Evolutionary conservation across 2,113 vertebrate genomes (phyloP).

Genomic region (Channa maculata): DNA sequence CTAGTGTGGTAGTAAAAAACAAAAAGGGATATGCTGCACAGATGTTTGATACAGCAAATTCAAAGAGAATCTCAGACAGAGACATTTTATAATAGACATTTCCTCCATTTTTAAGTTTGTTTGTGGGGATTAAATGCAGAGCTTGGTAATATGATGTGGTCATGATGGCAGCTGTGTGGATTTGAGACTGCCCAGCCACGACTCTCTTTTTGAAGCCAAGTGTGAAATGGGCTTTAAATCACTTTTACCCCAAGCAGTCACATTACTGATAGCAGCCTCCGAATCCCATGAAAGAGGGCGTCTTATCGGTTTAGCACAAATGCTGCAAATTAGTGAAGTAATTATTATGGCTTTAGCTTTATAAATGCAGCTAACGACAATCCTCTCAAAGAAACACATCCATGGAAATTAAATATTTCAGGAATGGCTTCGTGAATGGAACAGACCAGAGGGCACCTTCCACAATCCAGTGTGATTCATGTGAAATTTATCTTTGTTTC

Average conservation of each 20-base stretch:
- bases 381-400: constrained; percentile 60
- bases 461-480: constrained; percentile 35
- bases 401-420: constrained; percentile 59
- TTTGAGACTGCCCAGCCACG: constrained; percentile 54
- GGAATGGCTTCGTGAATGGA: constrained; percentile 34
- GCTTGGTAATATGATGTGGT: constrained; percentile 52
- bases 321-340: constrained; percentile 72
- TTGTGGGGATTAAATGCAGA: constrained; percentile 40
- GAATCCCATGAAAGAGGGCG: constrained; percentile 66
- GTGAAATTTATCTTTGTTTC: constrained; percentile 43
- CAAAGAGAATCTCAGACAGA: not conserved
- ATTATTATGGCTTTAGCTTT: constrained; percentile 72
- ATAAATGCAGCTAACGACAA: constrained; percentile 57
- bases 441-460: constrained; percentile 59
- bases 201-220: constrained; percentile 68
- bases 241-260: constrained; percentile 66
- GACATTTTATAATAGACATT: constrained; percentile 25
- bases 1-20: not conserved
- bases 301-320: constrained; percentile 74
- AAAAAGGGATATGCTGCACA: not conserved
- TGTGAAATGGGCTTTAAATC: constrained; percentile 82
- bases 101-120: constrained; percentile 42
- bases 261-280: constrained; percentile 68
- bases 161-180: constrained; percentile 56
- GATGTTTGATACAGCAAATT: not conserved